phyloP scores from a whole-genome alignment of 1,140 invertebrate species.

The Catajapyx aquilonaris region DNA sequence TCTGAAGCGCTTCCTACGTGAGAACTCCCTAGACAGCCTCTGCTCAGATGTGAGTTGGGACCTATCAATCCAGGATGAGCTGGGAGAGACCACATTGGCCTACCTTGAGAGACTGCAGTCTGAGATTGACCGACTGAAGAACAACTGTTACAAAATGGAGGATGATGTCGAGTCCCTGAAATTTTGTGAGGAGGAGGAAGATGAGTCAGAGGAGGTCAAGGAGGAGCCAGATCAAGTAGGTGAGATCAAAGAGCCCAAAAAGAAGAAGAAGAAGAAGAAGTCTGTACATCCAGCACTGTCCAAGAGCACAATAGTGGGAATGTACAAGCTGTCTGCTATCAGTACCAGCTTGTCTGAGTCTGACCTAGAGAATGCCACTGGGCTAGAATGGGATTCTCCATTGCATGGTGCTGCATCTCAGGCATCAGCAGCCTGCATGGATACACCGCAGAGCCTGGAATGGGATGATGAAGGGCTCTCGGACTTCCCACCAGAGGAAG shows the following conservation, averaged over 20 bases:
- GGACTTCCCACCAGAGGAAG: conserved; percentile 10
- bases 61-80: conserved; percentile 9
- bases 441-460: conserved; percentile 16
- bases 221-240: too few species aligned
- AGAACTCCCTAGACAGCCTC: conserved; percentile 15
- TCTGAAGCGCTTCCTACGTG: conserved; percentile 5
- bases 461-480: conserved; percentile 17
- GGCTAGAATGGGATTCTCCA: conserved; percentile 14
- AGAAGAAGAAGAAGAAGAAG: too few species aligned
- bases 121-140: conserved; percentile 16
- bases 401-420: too few species aligned
- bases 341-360: conserved; percentile 8
- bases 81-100: conserved; percentile 8
- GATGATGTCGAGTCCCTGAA: conserved; percentile 16
- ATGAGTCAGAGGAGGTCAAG: too few species aligned
- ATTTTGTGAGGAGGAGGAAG: too few species aligned
- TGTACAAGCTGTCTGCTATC: conserved; percentile 2
- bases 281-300: too few species aligned
- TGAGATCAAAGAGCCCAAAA: too few species aligned
- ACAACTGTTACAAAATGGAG: conserved; percentile 16
- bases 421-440: too few species aligned
- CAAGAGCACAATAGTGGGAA: too few species aligned
- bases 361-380: conserved; percentile 11
- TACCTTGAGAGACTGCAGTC: conserved; percentile 14
- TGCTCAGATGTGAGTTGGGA: conserved; percentile 16